Conservation (phyloP, 2,888 invertebrate species). For the Drosophila pseudotakahashii region DNA sequence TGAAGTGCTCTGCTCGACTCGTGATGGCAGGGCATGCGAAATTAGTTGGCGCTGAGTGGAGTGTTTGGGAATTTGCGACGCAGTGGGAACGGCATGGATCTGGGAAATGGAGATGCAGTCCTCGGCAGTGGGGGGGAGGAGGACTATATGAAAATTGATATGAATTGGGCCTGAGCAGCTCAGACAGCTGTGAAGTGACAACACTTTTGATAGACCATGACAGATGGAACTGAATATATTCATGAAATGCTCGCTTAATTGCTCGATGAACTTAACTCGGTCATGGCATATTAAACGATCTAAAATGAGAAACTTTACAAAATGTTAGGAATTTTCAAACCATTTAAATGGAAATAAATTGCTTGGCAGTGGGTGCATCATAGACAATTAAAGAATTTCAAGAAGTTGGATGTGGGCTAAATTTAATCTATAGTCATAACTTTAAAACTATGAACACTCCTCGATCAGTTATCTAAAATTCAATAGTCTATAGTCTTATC, state of each 20-base stretch:
- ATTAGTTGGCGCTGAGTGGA: conserved; percentile 74
- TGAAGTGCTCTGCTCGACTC: conserved; percentile 56
- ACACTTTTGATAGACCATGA: conserved; percentile 58
- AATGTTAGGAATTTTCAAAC: conserved; percentile 8
- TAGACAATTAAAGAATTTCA: neutral
- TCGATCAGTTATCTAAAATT: neutral
- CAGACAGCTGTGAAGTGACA: conserved; percentile 62
- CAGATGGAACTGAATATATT: conserved; percentile 33
- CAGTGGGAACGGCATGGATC: conserved; percentile 18
- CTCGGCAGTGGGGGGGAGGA: neutral
- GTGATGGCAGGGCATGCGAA: conserved; percentile 66
- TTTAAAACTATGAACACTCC: too few species aligned
- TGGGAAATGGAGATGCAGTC: conserved; percentile 18
- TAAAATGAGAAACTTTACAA: neutral
- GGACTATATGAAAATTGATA: conserved; percentile 64
- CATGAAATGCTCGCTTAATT: conserved; percentile 34
- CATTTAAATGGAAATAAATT: conserved; percentile 24
- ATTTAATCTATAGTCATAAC: too few species aligned
- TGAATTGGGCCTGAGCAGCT: conserved; percentile 66
- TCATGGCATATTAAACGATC: conserved; percentile 25
- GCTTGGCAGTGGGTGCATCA: conserved; percentile 1
- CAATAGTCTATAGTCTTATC: neutral
- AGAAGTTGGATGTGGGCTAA: neutral
- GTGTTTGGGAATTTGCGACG: conserved; percentile 56
- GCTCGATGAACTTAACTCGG: conserved; percentile 28